Conservation (phyloP, 1,140 invertebrate species). For the Cheumatopsyche charites region DNA sequence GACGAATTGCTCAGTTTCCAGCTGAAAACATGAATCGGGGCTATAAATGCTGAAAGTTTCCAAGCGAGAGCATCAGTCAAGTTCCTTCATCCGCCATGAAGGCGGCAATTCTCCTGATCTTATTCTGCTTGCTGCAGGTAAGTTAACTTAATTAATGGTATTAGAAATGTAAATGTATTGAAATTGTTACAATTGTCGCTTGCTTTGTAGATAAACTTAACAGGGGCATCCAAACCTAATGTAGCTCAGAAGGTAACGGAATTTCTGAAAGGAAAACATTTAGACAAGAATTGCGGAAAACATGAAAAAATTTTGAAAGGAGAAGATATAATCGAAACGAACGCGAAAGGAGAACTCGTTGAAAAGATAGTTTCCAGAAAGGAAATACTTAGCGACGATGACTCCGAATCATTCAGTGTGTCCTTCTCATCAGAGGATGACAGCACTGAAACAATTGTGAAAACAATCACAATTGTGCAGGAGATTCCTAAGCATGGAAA, state of each 20-base stretch:
- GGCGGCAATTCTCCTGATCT: conserved; percentile 46
- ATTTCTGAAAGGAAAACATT: conserved; percentile 37
- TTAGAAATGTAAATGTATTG: background rate
- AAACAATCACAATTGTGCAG: conserved; percentile 46
- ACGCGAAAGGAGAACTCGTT: conserved; percentile 44
- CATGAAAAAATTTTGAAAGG: conserved; percentile 40
- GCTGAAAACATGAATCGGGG: conserved; percentile 23
- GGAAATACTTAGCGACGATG: conserved; percentile 44
- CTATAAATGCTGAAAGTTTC: conserved; percentile 39
- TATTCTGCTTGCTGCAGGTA: conserved; percentile 48
- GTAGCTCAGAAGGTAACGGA: conserved; percentile 33
- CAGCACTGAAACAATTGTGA: conserved; percentile 46
- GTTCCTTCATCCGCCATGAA: conserved; percentile 47
- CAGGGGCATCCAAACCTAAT: conserved; percentile 31
- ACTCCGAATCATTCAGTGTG: conserved; percentile 24
- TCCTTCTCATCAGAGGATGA: conserved; percentile 37
- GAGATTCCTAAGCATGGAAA: conserved; percentile 45
- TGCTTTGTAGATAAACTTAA: conserved; percentile 41
- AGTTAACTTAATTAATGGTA: background rate
- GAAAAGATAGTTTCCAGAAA: conserved; percentile 42
- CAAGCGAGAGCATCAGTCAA: conserved; percentile 41
- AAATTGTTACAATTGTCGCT: background rate
- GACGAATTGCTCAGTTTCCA: conserved; percentile 36
- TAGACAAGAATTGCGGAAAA: conserved; percentile 25
- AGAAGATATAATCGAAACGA: conserved; percentile 44